These are phyloP conservation scores for Xenops minutus DNA, from an alignment of 2,797 vertebrate species.

Conservation along the genomic window DNA sequence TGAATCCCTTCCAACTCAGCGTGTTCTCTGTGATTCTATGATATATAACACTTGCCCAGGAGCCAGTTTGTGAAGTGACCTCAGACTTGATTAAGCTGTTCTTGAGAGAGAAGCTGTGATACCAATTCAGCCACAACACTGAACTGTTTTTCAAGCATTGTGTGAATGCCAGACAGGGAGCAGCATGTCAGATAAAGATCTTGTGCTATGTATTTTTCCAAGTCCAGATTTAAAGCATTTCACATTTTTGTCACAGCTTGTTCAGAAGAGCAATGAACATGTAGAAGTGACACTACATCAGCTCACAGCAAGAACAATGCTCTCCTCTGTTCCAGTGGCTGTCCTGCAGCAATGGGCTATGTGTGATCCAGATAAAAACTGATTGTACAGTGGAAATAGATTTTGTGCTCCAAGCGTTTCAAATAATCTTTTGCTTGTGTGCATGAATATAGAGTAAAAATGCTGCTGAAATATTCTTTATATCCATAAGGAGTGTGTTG, in stretches of 20 bases:
- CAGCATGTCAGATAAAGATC: neutral
- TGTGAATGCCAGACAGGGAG: neutral
- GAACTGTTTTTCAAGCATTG: neutral
- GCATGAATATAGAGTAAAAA: neutral
- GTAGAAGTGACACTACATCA: neutral
- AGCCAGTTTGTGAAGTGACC: neutral
- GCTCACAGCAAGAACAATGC: neutral
- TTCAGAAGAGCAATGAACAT: neutral
- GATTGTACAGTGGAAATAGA: neutral
- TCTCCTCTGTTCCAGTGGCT: neutral
- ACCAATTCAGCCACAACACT: neutral
- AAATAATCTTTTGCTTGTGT: neutral
- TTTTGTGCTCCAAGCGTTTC: neutral
- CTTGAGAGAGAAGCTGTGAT: neutral
- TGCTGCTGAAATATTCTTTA: neutral
- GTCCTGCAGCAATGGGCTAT: neutral
- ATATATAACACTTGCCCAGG: neutral
- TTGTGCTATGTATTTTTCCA: neutral
- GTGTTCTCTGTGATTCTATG: neutral
- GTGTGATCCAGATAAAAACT: neutral
- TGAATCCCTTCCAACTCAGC: neutral
- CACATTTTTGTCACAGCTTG: neutral
- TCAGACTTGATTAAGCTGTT: neutral
- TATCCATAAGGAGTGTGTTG: neutral
- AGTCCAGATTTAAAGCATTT: neutral